These are phyloP conservation scores for Drosophila saltans DNA, from an alignment of 1,140 invertebrate genomes.

Conservation along the genomic window DNA sequence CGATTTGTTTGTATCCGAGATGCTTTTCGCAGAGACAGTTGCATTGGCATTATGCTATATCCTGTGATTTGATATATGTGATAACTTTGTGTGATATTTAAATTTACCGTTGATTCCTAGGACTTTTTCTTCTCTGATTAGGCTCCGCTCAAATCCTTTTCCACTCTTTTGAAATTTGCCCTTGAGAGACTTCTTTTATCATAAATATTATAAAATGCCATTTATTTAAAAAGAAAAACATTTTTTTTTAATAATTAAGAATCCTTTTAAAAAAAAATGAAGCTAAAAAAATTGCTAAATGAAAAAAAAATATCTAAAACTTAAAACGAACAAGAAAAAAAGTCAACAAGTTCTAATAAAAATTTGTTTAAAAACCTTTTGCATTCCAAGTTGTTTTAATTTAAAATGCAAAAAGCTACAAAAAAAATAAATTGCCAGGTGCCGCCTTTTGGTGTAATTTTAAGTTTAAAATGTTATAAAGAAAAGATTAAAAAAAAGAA, in stretches of 20 bases:
- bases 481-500: slow-evolving; percentile 1
- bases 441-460: slow-evolving; percentile 75
- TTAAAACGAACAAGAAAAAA: slow-evolving; percentile 16
- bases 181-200: background rate
- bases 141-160: background rate
- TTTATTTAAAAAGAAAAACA: background rate
- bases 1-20: no score
- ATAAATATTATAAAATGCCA: background rate
- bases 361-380: slow-evolving; percentile 75
- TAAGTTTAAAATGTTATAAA: slow-evolving; percentile 55
- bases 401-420: slow-evolving; percentile 59
- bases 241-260: slow-evolving; percentile 11
- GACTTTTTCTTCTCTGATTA: background rate
- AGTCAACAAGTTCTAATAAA: slow-evolving; percentile 44
- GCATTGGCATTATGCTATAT: background rate
- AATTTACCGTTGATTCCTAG: background rate
- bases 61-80: background rate
- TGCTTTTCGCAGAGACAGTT: no score
- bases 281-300: background rate
- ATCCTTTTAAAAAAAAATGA: background rate
- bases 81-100: background rate
- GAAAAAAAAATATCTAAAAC: slow-evolving; percentile 25
- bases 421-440: slow-evolving; percentile 43
- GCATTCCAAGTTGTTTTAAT: slow-evolving; percentile 80
- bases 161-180: background rate